A percentile compares a stretch with the other conserved stretches of the same genome.
Conservation (phyloP, 1,140 invertebrate species). For the Atta colombica region DNA sequence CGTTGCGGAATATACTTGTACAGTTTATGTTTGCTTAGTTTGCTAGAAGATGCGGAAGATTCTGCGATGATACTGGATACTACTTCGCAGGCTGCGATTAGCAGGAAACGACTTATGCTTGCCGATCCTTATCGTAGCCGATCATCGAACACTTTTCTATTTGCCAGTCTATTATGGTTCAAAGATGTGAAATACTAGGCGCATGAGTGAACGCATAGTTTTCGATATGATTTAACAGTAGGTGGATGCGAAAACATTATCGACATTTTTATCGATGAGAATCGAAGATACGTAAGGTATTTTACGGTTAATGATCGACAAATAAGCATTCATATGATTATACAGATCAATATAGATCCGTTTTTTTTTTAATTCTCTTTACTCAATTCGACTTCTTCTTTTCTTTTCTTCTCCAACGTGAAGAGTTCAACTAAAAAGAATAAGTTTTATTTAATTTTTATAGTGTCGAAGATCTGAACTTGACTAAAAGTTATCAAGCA, state of each 20-base stretch:
- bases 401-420: too few relatives aligned
- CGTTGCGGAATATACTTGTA: constrained; percentile 33
- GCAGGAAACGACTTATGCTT: constrained; percentile 24
- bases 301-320: constrained; percentile 12
- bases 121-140: constrained; percentile 16
- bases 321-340: constrained; percentile 1
- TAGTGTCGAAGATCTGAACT: neutral
- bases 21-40: neutral
- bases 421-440: too few relatives aligned
- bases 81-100: constrained; percentile 52
- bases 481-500: neutral
- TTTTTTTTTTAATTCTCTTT: too few relatives aligned
- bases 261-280: neutral
- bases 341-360: neutral
- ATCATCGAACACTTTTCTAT: constrained; percentile 38
- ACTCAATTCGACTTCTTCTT: too few relatives aligned
- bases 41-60: constrained; percentile 64
- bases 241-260: constrained; percentile 8
- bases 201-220: neutral
- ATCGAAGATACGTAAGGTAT: neutral
- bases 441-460: neutral
- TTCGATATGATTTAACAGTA: constrained; percentile 30
- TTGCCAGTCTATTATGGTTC: constrained; percentile 28
- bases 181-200: constrained; percentile 44
- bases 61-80: constrained; percentile 41